Evolutionary conservation across 2,113 vertebrate species (phyloP).

Genomic region (Ursus arctos): DNA sequence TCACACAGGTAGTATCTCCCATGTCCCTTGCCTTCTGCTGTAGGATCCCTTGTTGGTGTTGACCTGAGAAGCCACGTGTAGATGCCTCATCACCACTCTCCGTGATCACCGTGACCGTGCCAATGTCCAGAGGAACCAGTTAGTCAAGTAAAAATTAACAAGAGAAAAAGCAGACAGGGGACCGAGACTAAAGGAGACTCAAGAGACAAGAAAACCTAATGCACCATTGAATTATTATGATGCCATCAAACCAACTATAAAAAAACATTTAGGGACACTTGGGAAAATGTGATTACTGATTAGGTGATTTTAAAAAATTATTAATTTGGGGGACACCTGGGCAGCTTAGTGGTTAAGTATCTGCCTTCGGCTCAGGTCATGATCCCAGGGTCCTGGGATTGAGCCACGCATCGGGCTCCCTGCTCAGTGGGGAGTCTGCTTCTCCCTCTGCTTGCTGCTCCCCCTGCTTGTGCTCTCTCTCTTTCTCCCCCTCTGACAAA

Average conservation of each 20-base stretch:
- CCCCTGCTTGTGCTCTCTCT: not conserved
- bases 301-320: not conserved
- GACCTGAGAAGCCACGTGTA: not conserved
- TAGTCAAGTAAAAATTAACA: not conserved
- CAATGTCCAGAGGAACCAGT: not conserved
- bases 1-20: not conserved
- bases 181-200: not conserved
- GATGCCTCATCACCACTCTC: not conserved
- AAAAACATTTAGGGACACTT: not conserved
- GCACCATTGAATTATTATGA: not conserved
- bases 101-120: not conserved
- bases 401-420: not conserved
- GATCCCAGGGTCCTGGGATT: not conserved
- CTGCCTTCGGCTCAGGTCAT: not conserved
- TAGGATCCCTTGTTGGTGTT: not conserved
- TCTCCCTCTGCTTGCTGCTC: not conserved
- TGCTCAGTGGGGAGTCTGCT: not conserved
- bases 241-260: not conserved
- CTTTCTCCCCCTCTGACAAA: not conserved
- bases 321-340: not conserved
- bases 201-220: not conserved
- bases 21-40: not conserved
- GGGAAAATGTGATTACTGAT: not conserved
- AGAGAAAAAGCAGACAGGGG: not conserved
- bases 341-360: too few species aligned